Percentiles rank a stretch among this genome's conserved stretches.
These are phyloP conservation scores for Pantherophis guttatus DNA, from an alignment of 2,113 vertebrate genomes.

Conservation along the genomic window DNA sequence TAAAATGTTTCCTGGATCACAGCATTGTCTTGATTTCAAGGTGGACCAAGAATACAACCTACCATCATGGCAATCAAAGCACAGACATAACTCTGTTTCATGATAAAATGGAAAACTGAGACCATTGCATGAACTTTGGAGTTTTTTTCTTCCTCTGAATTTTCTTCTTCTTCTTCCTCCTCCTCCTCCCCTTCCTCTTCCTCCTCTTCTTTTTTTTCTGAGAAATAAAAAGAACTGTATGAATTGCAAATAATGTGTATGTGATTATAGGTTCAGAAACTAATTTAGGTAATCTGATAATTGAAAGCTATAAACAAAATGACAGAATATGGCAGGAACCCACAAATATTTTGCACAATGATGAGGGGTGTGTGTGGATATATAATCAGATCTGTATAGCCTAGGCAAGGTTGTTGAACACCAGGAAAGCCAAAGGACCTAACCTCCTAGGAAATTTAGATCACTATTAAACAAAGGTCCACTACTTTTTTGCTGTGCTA, in stretches of 20 bases:
- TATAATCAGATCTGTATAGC: neutral
- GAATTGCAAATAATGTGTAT: neutral
- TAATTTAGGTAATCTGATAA: neutral
- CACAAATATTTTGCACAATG: neutral
- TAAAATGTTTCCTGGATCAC: neutral
- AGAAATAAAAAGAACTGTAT: constrained; percentile 47
- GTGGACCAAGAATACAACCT: constrained; percentile 46
- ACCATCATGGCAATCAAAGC: constrained; percentile 99
- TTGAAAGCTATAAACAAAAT: neutral
- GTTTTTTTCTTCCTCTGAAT: constrained; percentile 69
- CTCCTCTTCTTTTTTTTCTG: constrained; percentile 76
- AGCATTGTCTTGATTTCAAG: neutral
- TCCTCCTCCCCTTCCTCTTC: constrained; percentile 49
- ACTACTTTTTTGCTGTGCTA: neutral
- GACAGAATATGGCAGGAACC: neutral
- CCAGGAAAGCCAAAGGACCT: neutral
- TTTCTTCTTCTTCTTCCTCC: constrained; percentile 63
- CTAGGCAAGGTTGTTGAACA: neutral
- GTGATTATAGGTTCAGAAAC: neutral
- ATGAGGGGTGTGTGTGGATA: neutral
- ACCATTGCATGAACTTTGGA: constrained; percentile 79
- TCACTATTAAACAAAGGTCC: neutral
- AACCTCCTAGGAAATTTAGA: neutral
- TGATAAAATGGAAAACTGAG: constrained; percentile 90
- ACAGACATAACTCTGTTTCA: constrained; percentile 98